phyloP scores from a whole-genome alignment of 1,140 invertebrate species.

The Brachionus plicatilis region DNA sequence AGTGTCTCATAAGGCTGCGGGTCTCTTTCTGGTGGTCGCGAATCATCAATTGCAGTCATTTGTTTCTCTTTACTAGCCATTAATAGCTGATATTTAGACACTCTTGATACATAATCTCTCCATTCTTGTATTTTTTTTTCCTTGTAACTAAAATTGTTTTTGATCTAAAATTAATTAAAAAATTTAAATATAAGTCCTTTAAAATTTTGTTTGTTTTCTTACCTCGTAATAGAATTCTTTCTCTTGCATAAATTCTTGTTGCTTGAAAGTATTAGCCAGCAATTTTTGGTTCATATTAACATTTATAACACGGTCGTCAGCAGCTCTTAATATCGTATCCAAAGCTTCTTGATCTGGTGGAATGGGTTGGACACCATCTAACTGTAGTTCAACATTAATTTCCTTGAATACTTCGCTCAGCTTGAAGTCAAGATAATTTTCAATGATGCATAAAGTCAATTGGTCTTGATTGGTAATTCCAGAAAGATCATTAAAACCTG shows the following conservation, averaged over 20 bases:
- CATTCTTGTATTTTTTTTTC: constrained; percentile 37
- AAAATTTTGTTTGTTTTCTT: neutral
- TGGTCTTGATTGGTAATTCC: constrained; percentile 53
- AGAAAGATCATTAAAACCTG: constrained; percentile 52
- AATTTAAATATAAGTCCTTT: constrained; percentile 1
- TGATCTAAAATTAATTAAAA: constrained; percentile 27
- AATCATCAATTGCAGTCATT: constrained; percentile 50
- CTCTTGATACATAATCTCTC: constrained; percentile 13
- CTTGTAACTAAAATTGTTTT: constrained; percentile 33
- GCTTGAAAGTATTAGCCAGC: constrained; percentile 49
- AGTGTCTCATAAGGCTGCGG: constrained; percentile 35
- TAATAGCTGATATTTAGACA: neutral
- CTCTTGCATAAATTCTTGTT: constrained; percentile 35
- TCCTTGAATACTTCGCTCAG: constrained; percentile 56
- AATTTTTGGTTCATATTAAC: constrained; percentile 50
- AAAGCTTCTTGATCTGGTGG: constrained; percentile 53
- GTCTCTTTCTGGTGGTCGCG: constrained; percentile 42
- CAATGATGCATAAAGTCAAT: constrained; percentile 54
- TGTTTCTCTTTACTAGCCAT: constrained; percentile 46
- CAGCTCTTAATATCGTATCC: constrained; percentile 51
- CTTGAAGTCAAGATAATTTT: constrained; percentile 57
- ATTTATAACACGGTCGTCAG: constrained; percentile 49
- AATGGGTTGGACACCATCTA: constrained; percentile 51
- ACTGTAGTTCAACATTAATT: constrained; percentile 50
- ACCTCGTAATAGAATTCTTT: constrained; percentile 35